A percentile compares a stretch with the other conserved stretches of the same genome.
phyloP scores from a whole-genome alignment of 2,113 vertebrate genomes.

The Dolichallabes microphthalmus region DNA sequence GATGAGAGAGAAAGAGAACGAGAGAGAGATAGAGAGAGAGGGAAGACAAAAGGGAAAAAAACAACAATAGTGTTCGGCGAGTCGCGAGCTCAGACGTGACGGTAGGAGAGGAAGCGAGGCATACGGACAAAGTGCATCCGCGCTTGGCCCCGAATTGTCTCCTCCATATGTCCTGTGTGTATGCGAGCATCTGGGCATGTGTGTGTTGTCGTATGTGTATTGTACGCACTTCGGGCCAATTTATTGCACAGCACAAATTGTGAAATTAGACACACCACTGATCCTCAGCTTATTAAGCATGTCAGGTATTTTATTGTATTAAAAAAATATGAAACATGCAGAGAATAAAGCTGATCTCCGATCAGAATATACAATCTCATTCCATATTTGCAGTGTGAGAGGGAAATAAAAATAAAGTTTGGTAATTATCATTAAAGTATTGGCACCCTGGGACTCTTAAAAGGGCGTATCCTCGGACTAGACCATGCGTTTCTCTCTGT shows the following conservation, averaged over 20 bases:
- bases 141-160: constrained; percentile 43
- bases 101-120: constrained; percentile 58
- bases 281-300: constrained; percentile 25
- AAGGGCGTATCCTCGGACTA: neutral
- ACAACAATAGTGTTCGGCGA: constrained; percentile 56
- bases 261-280: constrained; percentile 34
- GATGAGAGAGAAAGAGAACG: constrained; percentile 59
- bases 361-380: neutral
- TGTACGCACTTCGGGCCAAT: constrained; percentile 34
- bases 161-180: constrained; percentile 66
- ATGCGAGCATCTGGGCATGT: constrained; percentile 55
- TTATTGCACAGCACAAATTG: constrained; percentile 31
- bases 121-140: constrained; percentile 43
- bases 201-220: constrained; percentile 30
- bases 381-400: neutral
- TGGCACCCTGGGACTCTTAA: neutral
- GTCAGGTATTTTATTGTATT: neutral
- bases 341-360: neutral
- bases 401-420: neutral
- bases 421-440: neutral
- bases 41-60: constrained; percentile 61
- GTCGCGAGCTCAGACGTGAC: constrained; percentile 67
- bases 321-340: neutral
- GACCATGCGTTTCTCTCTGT: neutral
- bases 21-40: constrained; percentile 4